These are phyloP conservation scores for Oriolus oriolus DNA, from an alignment of 2,113 vertebrate genomes.

Conservation along the genomic window DNA sequence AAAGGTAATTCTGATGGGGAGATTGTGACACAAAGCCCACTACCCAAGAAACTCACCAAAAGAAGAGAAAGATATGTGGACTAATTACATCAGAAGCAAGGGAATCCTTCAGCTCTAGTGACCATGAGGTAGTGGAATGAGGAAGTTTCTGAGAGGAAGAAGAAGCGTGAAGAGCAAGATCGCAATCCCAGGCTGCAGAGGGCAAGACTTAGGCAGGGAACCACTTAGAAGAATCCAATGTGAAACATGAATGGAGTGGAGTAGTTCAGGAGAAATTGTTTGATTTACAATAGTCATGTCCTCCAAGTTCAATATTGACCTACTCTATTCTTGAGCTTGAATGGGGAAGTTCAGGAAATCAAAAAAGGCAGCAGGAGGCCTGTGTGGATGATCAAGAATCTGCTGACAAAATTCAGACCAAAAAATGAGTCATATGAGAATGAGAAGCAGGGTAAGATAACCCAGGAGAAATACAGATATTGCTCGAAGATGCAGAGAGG, in stretches of 20 bases:
- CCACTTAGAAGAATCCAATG: background rate
- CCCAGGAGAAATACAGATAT: background rate
- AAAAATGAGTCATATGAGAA: background rate
- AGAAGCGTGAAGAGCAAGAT: background rate
- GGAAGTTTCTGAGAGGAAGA: background rate
- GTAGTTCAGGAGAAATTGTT: background rate
- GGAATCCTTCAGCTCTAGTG: background rate
- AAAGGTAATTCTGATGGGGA: background rate
- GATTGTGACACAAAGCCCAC: background rate
- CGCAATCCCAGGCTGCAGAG: background rate
- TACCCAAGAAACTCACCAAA: background rate
- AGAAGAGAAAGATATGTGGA: background rate
- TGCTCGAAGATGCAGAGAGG: background rate
- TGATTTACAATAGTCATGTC: accelerated
- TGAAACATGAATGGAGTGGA: background rate
- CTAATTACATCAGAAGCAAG: background rate
- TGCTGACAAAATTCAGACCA: background rate
- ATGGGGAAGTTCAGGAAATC: background rate
- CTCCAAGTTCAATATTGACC: background rate
- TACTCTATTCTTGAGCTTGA: background rate
- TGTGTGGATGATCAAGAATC: background rate
- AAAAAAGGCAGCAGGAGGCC: background rate
- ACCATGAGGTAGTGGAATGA: background rate
- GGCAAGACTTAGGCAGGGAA: background rate
- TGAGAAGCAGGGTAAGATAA: background rate